Percentiles rank a stretch among this genome's conserved stretches.
Conservation (phyloP, 2,113 vertebrate genomes). For the Capricornis sumatraensis region DNA sequence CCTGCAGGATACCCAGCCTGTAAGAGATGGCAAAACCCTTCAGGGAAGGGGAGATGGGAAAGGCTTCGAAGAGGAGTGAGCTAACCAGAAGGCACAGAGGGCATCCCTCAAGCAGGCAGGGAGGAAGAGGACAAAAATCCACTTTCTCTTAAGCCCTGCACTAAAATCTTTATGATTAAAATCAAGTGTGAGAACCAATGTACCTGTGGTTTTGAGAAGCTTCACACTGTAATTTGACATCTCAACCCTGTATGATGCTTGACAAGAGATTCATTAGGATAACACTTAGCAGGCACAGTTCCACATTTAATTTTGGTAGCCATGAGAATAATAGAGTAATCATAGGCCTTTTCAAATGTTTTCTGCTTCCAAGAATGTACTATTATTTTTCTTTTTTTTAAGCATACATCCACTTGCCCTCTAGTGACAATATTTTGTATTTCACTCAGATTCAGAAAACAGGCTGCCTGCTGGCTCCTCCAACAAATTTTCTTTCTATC, state of each 20-base stretch:
- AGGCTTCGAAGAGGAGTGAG: not conserved
- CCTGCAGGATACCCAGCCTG: no score
- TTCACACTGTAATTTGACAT: accelerated
- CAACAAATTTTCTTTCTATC: not conserved
- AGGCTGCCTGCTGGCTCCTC: accelerated
- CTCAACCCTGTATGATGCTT: not conserved
- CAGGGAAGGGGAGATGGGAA: not conserved
- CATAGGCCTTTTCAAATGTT: not conserved
- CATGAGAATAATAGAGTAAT: not conserved
- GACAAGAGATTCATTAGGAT: not conserved
- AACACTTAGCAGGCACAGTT: not conserved
- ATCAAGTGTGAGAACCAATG: not conserved
- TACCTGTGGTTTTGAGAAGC: not conserved
- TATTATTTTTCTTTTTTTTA: not conserved
- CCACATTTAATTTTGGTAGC: not conserved
- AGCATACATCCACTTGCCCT: slow-evolving; percentile 9
- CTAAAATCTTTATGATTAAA: not conserved
- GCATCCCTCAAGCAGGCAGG: not conserved
- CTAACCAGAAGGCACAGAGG: not conserved
- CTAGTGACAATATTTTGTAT: slow-evolving; percentile 49
- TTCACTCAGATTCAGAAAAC: not conserved
- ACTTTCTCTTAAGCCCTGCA: not conserved
- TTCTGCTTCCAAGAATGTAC: not conserved
- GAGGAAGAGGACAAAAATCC: not conserved
- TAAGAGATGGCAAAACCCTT: not conserved